These are phyloP conservation scores for Sebastes kiyomatsui DNA, from an alignment of 2,797 vertebrate species.

Conservation along the genomic window DNA sequence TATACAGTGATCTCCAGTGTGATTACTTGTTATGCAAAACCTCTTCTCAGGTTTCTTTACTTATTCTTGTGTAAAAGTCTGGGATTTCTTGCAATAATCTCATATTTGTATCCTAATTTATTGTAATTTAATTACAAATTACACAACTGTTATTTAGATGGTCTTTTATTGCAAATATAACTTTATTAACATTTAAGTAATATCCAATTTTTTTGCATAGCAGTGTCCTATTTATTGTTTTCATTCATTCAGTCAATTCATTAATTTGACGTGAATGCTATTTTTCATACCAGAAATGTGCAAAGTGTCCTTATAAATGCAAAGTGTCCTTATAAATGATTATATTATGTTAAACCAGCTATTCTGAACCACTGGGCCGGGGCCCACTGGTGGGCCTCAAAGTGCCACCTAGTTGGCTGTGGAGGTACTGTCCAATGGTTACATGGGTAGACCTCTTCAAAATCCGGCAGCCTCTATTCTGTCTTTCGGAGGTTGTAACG, in stretches of 20 bases:
- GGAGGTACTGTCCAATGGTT: too few species aligned
- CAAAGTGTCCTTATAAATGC: background rate
- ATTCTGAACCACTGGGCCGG: too few species aligned
- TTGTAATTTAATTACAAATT: background rate
- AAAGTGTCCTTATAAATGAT: background rate
- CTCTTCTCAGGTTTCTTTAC: background rate
- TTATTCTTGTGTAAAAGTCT: background rate
- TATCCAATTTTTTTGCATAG: background rate
- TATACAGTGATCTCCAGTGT: background rate
- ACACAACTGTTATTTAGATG: background rate
- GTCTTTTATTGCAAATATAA: background rate
- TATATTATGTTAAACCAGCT: background rate
- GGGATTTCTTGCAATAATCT: background rate
- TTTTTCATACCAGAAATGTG: background rate
- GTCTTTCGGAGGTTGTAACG: too few species aligned
- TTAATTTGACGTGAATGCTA: background rate
- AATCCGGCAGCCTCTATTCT: too few species aligned
- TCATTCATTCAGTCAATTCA: background rate
- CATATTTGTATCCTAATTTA: background rate
- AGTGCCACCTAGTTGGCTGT: too few species aligned
- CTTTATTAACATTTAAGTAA: background rate
- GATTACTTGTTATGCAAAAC: background rate
- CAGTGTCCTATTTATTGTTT: background rate
- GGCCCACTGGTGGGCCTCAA: too few species aligned
- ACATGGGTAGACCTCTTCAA: too few species aligned